phyloP scores from a whole-genome alignment of 2,113 vertebrate species.

The Caretta caretta region DNA sequence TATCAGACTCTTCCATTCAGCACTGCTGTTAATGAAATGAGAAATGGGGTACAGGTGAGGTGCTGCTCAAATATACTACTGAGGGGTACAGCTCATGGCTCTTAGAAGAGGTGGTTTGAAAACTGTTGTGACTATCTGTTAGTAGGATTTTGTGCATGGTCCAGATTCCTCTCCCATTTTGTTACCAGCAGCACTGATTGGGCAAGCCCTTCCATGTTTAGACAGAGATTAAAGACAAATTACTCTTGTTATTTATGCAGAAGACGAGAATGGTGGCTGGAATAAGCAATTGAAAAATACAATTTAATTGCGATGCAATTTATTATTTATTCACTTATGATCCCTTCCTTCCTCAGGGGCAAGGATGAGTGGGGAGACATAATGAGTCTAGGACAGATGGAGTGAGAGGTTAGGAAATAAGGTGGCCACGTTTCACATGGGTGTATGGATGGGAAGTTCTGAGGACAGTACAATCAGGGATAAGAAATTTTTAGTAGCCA shows the following conservation, averaged over 20 bases:
- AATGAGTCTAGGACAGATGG: background rate
- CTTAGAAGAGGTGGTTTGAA: background rate
- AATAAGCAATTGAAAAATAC: background rate
- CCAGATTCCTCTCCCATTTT: background rate
- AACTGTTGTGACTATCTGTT: background rate
- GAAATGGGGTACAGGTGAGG: background rate
- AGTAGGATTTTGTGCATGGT: background rate
- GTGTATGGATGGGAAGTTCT: background rate
- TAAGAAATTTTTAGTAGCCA: no score
- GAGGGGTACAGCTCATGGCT: no score
- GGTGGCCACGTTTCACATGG: background rate
- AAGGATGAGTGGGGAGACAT: background rate
- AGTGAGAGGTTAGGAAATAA: background rate
- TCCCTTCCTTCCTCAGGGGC: no score
- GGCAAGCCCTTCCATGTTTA: background rate
- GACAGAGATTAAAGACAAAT: background rate
- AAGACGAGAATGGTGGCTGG: background rate
- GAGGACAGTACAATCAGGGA: no score
- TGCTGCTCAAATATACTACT: no score
- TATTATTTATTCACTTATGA: background rate
- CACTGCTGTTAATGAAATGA: background rate
- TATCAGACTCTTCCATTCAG: background rate
- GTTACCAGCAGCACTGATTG: background rate
- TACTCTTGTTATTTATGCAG: background rate
- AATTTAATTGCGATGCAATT: background rate